These are phyloP conservation scores for Craniophora ligustri DNA, from an alignment of 2,888 invertebrate genomes.

Conservation along the genomic window DNA sequence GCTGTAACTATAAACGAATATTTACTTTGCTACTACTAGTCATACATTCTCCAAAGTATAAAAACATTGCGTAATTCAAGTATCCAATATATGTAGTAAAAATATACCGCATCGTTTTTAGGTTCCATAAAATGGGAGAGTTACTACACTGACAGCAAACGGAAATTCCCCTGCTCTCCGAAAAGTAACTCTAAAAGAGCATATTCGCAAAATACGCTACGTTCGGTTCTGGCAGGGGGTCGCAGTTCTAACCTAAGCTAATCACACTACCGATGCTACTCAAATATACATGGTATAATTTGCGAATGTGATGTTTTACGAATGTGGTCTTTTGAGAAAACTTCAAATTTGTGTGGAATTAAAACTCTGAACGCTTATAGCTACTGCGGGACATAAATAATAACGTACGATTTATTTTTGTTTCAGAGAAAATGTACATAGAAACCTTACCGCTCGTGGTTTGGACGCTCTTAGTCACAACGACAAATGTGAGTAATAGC, in stretches of 20 bases:
- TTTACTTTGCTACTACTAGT: conserved; percentile 33
- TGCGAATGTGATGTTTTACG: no score
- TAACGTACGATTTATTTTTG: conserved; percentile 76
- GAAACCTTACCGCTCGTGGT: conserved; percentile 97
- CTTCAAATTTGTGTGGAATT: no score
- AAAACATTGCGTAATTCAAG: not conserved
- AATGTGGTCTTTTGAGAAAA: no score
- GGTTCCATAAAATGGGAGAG: no score
- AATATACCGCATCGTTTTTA: not conserved
- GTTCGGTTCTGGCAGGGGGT: no score
- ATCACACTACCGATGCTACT: no score
- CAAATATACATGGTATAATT: no score
- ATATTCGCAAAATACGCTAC: no score
- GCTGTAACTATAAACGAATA: conserved; percentile 65
- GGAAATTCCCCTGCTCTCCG: no score
- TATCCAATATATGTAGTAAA: not conserved
- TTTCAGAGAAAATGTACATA: conserved; percentile 96
- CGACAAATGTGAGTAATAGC: conserved; percentile 92
- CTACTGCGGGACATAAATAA: not conserved
- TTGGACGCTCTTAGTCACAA: conserved; percentile 95
- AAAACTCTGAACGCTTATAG: no score
- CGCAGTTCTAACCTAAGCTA: no score
- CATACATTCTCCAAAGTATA: conserved; percentile 18
- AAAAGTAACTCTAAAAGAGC: no score
- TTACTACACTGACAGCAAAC: not conserved